phyloP scores from a whole-genome alignment of 2,888 invertebrate species.

The Prenolepis imparis region DNA sequence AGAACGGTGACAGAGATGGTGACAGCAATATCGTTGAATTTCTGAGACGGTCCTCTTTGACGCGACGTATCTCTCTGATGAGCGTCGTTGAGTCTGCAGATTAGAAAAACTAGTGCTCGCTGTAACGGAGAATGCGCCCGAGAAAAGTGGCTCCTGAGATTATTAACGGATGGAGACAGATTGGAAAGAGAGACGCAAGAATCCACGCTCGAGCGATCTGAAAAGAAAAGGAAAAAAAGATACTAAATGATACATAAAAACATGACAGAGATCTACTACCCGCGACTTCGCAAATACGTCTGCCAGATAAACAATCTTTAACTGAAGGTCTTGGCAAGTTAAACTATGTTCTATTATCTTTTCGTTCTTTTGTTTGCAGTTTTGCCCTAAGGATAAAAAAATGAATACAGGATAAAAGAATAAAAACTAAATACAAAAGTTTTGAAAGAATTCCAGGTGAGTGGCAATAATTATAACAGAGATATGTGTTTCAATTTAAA shows the following conservation, averaged over 20 bases:
- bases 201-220: neutral
- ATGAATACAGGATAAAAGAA: neutral
- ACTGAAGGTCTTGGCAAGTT: neutral
- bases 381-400: neutral
- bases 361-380: neutral
- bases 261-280: neutral
- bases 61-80: neutral
- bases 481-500: conserved; percentile 11
- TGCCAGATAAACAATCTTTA: neutral
- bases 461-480: neutral
- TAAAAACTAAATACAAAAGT: neutral
- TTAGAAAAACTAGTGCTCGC: conserved; percentile 41
- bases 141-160: conserved; percentile 47
- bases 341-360: neutral
- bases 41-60: conserved; percentile 22
- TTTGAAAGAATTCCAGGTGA: neutral
- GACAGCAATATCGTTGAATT: conserved; percentile 63
- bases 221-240: neutral
- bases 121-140: neutral
- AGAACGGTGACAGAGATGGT: conserved; percentile 7
- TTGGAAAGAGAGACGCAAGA: neutral
- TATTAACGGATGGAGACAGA: conserved; percentile 50
- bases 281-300: neutral
- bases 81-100: conserved; percentile 23
- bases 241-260: neutral